Evolutionary conservation across 2,888 invertebrate species (phyloP), one percentile per base, ranked within the genome.

Genomic region (Conops quadrifasciatus): DNA sequence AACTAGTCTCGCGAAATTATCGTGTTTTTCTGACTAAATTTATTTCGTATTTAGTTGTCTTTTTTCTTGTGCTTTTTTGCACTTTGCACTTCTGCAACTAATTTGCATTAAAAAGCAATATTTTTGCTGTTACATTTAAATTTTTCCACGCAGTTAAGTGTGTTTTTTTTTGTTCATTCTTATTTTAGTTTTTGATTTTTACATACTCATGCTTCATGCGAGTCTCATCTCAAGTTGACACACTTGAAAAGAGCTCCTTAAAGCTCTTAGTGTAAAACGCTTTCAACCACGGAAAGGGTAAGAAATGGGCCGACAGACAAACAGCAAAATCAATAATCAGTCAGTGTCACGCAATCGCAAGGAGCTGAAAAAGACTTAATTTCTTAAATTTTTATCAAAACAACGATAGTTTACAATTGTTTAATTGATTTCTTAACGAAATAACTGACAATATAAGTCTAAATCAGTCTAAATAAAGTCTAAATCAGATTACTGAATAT

Each of bases 141-240:
- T n/a, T 19, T n/a, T n/a, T 60, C 26, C 43, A 21, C 9, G 3
- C n/a, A 62, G 43, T 62, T 62, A n/a, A n/a, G n/a, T n/a, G n/a
- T 24, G 26, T 56, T 26, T 16, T 56, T 26, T 56, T 26, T 9
- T 56, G 15, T 56, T 3, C 19, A 16, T 24, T 21, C 15, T 56
- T 56, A 15, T 63, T 26, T 45, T 63, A 21, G 2, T 21, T 63
- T 53, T 11, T 60, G 13, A 11, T 13, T 30, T 21, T 15, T 62
- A 59, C 30, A n/a, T n/a, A n/a, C n/a, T n/a, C n/a, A n/a, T 56
- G 56, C 26, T 62, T 62, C 45, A 63, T 26, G 36, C 9, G n/a
- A n/a, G n/a, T 62, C 13, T 19, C 30, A 19, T 63, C 47, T 62
- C 62, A 62, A 45, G 36, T 63, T 63, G 63, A 63, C 63, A 63